Conservation (phyloP, 2,888 invertebrate species). For the Bombylius discolor region DNA sequence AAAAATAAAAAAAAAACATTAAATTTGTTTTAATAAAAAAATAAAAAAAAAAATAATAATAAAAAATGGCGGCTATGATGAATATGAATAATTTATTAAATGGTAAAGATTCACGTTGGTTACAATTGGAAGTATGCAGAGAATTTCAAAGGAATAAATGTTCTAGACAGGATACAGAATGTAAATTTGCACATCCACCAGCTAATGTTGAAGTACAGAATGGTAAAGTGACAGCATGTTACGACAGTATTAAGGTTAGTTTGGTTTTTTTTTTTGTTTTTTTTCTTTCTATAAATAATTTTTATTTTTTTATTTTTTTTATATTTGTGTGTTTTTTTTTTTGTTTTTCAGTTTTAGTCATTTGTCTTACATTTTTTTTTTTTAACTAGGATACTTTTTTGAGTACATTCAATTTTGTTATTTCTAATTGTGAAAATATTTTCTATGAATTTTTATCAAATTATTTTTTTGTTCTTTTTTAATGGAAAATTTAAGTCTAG, state of each 20-base stretch:
- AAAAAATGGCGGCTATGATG: constrained; percentile 70
- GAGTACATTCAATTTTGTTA: no score
- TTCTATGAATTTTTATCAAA: no score
- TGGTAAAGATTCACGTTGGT: constrained; percentile 99
- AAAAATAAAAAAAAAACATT: constrained; percentile 7
- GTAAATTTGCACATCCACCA: constrained; percentile 99
- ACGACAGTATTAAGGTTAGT: constrained; percentile 99
- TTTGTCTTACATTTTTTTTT: no score
- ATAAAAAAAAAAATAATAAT: constrained; percentile 12
- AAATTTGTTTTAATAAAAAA: constrained; percentile 1
- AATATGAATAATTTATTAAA: constrained; percentile 94
- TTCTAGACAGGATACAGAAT: constrained; percentile 96
- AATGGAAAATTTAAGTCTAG: no score
- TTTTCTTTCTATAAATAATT: no score
- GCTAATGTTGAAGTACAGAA: constrained; percentile 99
- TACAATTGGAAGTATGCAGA: constrained; percentile 97
- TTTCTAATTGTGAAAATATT: no score
- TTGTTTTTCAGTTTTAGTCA: no score
- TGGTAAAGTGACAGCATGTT: constrained; percentile 99
- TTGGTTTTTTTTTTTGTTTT: not conserved
- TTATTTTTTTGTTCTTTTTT: no score
- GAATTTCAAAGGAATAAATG: constrained; percentile 99
- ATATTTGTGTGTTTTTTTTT: no score
- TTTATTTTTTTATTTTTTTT: no score
- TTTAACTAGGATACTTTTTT: no score